phyloP scores from a whole-genome alignment of 2,113 vertebrate species.

The Saimiri boliviensis region DNA sequence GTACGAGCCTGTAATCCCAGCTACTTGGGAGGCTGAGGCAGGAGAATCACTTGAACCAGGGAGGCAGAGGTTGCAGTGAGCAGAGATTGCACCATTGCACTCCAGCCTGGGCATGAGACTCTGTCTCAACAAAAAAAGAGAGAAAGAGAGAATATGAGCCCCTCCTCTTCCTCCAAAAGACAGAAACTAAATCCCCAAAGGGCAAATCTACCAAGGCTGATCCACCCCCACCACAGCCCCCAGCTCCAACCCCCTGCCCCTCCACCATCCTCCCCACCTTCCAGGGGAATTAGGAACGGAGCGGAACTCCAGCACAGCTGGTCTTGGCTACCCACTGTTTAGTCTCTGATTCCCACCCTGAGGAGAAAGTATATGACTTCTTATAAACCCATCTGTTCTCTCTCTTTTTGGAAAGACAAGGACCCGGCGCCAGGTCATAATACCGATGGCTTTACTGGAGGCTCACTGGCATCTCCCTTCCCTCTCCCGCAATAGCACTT shows the following conservation, averaged over 20 bases:
- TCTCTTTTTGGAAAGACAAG: not conserved
- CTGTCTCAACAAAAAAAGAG: too few relatives aligned
- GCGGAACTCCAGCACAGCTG: not conserved
- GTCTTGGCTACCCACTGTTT: not conserved
- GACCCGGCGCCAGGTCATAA: not conserved
- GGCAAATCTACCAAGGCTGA: not conserved
- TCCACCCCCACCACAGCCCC: not conserved
- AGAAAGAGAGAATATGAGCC: not conserved
- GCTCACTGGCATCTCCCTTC: not conserved
- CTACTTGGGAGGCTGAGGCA: too few relatives aligned
- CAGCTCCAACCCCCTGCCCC: too few relatives aligned
- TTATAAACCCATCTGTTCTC: not conserved
- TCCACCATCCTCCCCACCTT: not conserved
- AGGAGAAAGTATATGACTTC: not conserved
- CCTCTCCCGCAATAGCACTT: not conserved
- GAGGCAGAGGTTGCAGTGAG: too few relatives aligned
- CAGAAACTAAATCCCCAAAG: not conserved
- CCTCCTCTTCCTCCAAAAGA: not conserved
- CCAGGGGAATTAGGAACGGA: not conserved
- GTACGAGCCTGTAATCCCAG: too few relatives aligned
- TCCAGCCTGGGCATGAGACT: too few relatives aligned
- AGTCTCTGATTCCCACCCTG: not conserved
- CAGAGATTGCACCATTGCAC: too few relatives aligned
- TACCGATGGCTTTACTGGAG: not conserved
- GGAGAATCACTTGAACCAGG: too few relatives aligned